Base-by-base conservation (phyloP, 2,797 vertebrate species). In the Nannoperca australis region DNA sequence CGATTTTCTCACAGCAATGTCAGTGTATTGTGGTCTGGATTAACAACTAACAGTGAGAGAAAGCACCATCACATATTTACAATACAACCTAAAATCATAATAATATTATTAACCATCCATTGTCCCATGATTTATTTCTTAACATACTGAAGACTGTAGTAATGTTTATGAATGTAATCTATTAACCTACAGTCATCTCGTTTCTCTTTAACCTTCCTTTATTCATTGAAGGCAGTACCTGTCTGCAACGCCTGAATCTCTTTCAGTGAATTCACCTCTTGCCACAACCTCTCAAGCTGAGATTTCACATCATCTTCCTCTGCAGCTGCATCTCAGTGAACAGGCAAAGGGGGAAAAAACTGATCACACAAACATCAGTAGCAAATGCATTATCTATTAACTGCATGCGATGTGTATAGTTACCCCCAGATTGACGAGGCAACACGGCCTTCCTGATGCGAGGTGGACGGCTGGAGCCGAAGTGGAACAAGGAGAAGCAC, bases 201-300 rank as follows among this genome's bases (percentile, higher is more conserved):
- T 51, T 20, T 59, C 17, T 65, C 17, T 70, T 69, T 56, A 15
- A 68, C 44, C 40, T 24, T 8, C 0, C 5, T 63, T 30, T n/a
- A 30, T 50, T n/a, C 12, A 60, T 7, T 66, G 32, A 71, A 20
- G 53, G 7, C n/a, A 38, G 58, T 95, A 99, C 98, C 97, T 96
- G 97, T 98, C 89, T 99, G 98, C 78, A 99, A 91, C 0, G 97
- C 98, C 89, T 99, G 97, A 85, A 97, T 97, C 93, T 99, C 97
- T 89, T 99, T 99, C 90, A 99, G 92, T 20, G 96, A 96, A 50
- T 99, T 99, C 83, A 99, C 97, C 94, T 99, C 98, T 85, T 93
- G 94, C 98, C 98, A 99, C 83, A 99, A 69, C 89, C 96, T 98
- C 84, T 97, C 95, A 73, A 99, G 93, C 93, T 99, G 97, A 55